Conservation (phyloP, 2,888 invertebrate species). For the Tiliacea aurago region DNA sequence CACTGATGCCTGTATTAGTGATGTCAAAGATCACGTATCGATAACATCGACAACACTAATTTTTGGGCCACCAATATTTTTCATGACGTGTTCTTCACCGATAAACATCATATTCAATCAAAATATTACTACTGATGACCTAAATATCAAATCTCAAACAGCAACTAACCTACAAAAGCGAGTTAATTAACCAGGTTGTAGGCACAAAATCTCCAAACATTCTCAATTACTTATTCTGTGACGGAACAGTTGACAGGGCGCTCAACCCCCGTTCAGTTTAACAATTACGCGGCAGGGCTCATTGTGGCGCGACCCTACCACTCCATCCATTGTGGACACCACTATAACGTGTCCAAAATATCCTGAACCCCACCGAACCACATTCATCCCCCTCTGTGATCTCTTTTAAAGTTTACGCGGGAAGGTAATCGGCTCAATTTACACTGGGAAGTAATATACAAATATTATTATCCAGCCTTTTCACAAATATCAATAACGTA, state of each 20-base stretch:
- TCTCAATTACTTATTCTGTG: slow-evolving; percentile 81
- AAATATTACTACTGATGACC: neutral
- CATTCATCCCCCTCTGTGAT: slow-evolving; percentile 64
- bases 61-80: neutral
- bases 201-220: slow-evolving; percentile 67
- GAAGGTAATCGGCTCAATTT: slow-evolving; percentile 73
- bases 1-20: slow-evolving; percentile 68
- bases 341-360: slow-evolving; percentile 77
- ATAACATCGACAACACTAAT: slow-evolving; percentile 45
- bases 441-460: slow-evolving; percentile 82
- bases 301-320: slow-evolving; percentile 88
- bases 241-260: slow-evolving; percentile 88
- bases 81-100: too few relatives aligned
- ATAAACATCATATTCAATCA: neutral
- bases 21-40: slow-evolving; percentile 68
- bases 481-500: slow-evolving; percentile 90
- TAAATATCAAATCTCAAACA: slow-evolving; percentile 27
- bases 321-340: slow-evolving; percentile 87
- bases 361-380: slow-evolving; percentile 67
- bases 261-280: slow-evolving; percentile 89
- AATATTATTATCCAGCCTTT: slow-evolving; percentile 90
- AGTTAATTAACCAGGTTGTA: slow-evolving; percentile 63
- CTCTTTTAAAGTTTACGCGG: slow-evolving; percentile 51
- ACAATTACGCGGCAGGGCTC: slow-evolving; percentile 89
- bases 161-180: slow-evolving; percentile 40